Base-by-base conservation (phyloP, 2,113 vertebrate genomes). In the Camelus bactrianus region DNA sequence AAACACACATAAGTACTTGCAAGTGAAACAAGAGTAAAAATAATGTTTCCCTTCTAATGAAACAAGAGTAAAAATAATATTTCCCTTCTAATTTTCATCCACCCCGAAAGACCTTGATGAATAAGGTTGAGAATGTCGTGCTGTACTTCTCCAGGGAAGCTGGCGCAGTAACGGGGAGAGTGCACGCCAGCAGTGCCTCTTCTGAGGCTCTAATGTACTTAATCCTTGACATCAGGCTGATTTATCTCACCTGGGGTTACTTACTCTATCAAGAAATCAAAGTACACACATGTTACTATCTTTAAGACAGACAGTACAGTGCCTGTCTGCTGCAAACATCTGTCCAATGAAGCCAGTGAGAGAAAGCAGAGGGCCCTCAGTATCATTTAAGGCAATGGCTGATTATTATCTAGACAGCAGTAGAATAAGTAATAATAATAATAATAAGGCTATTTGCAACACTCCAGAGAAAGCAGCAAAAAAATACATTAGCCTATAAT, bases 231-330 rank as follows among this genome's bases (percentile, higher is more conserved):
- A 89, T n/a, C 26, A n/a, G 46, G 88, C 70, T 95, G 54, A 92
- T 76, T 26, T 56, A 72, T 91, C 88, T 69, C 92, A 93, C 96
- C 92, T 64, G 46, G 75, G 90, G 15, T 52, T 58, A 95, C 60
- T 81, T 67, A 84, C 87, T 73, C 19, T 67, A 73, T 52, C 85
- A 94, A 46, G 38, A 95, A 97, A 85, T 46, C 24, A 48, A 64
- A 98, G 89, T 84, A 84, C 76, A n/a, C 0, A 79, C 76, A 56
- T 56, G 35, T 0, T 17, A 32, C 52, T 62, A 2, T 48, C 77
- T 89, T 42, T 26, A 80, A 96, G 95, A 93, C n/a, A 54, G 0
- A 28, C 26, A 76, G 17, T 6, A 60, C 30, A 30, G 50, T 4
- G 50, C 46, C 56, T 95, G 14, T 30, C 35, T 38, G 60, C 52